Conservation (phyloP, 2,113 vertebrate species). For the Henicopernis longicauda region DNA sequence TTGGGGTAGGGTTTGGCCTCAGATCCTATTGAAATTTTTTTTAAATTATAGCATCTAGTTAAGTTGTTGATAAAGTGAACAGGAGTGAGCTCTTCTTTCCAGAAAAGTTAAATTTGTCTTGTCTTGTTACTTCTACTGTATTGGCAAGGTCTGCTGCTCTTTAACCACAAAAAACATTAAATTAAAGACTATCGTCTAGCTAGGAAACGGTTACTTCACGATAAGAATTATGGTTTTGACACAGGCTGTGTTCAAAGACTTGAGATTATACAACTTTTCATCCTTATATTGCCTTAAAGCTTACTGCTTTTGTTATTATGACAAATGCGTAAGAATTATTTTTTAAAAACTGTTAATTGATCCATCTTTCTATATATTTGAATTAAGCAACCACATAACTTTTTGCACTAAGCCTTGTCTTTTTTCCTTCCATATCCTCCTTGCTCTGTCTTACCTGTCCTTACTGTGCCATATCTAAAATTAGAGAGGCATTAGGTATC, state of each 20-base stretch:
- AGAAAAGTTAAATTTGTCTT: not conserved
- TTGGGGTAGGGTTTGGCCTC: not conserved
- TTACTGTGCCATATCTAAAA: conserved; percentile 13
- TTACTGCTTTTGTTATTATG: not conserved
- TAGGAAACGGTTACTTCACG: not conserved
- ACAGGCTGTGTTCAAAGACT: not conserved
- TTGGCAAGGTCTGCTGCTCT: not conserved
- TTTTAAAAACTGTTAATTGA: not conserved
- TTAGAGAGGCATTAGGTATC: conserved; percentile 18
- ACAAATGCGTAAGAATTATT: not conserved
- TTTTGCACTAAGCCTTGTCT: not conserved
- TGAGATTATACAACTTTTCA: not conserved
- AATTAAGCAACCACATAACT: not conserved
- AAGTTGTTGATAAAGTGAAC: not conserved
- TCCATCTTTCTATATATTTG: not conserved
- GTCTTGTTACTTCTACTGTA: not conserved
- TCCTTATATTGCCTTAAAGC: not conserved
- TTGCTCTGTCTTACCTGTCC: not conserved
- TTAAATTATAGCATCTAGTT: not conserved
- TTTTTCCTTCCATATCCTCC: not conserved
- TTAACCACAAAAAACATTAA: not conserved
- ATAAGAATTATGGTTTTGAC: not conserved
- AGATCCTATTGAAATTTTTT: not conserved
- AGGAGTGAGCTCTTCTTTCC: not conserved
- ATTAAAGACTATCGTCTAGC: not conserved